A percentile compares a stretch with the other conserved stretches of the same genome.
Conservation (phyloP, 2,113 vertebrate genomes). For the Anhinga anhinga region DNA sequence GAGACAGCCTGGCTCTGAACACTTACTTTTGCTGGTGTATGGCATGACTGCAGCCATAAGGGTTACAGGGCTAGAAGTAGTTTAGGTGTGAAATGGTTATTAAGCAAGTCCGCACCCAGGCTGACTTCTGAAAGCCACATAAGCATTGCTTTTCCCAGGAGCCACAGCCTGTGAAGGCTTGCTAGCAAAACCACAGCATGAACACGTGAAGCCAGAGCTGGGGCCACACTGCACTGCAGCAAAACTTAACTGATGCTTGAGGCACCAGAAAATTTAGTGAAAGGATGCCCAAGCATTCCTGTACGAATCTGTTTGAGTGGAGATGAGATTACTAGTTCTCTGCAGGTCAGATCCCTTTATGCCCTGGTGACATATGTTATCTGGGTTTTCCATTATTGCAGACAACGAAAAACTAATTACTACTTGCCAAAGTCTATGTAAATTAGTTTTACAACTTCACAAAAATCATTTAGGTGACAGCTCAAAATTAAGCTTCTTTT, state of each 20-base stretch:
- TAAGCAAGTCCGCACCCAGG: not conserved
- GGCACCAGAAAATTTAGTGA: not conserved
- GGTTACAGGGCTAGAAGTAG: not conserved
- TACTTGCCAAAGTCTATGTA: not conserved
- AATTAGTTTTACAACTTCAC: not conserved
- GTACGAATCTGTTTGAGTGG: not conserved
- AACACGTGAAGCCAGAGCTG: not conserved
- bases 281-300: not conserved
- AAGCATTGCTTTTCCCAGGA: not conserved
- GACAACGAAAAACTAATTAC: not conserved
- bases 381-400: not conserved
- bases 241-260: not conserved
- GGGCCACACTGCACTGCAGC: not conserved
- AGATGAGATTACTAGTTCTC: not conserved
- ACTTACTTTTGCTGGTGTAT: accelerated
- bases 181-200: not conserved
- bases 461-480: not conserved
- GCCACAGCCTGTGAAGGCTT: not conserved
- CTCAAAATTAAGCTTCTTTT: not conserved
- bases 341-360: not conserved
- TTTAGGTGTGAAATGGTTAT: not conserved
- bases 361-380: not conserved
- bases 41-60: not conserved
- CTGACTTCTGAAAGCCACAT: not conserved
- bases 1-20: not conserved